These are phyloP conservation scores for Podarcis lilfordi DNA, from an alignment of 2,797 vertebrate genomes.

Conservation along the genomic window DNA sequence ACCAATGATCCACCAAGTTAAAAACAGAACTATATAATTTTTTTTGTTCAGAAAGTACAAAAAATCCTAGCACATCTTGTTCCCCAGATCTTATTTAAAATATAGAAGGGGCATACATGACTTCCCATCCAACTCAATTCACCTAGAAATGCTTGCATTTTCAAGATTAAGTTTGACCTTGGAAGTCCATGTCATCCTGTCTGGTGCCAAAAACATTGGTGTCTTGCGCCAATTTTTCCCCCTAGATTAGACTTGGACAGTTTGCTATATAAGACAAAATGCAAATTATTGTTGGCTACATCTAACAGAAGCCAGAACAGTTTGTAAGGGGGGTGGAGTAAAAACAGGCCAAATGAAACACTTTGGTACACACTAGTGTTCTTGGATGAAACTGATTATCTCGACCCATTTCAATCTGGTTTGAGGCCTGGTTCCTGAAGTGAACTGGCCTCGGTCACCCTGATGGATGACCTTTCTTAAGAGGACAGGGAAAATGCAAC, in stretches of 20 bases:
- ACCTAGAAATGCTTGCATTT: neutral
- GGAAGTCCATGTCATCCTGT: neutral
- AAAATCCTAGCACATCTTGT: neutral
- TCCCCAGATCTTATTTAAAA: neutral
- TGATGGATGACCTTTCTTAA: too few relatives aligned
- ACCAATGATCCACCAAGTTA: neutral
- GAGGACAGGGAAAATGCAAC: too few relatives aligned
- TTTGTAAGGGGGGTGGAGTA: neutral
- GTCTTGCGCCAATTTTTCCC: neutral
- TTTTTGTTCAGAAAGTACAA: neutral
- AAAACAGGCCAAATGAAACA: neutral
- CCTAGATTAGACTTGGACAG: neutral
- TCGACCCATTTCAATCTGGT: too few relatives aligned
- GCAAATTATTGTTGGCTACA: neutral
- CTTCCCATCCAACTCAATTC: neutral
- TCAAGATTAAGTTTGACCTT: neutral
- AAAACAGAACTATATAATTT: neutral
- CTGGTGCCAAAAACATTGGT: neutral
- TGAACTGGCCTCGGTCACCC: too few relatives aligned
- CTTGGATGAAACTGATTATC: too few relatives aligned
- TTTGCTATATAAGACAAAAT: neutral
- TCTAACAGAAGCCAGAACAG: neutral
- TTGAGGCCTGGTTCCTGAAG: too few relatives aligned
- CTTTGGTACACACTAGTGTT: neutral
- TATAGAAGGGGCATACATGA: neutral